Base-by-base conservation (phyloP, 2,888 invertebrate species). In the Erpobdella octoculata region DNA sequence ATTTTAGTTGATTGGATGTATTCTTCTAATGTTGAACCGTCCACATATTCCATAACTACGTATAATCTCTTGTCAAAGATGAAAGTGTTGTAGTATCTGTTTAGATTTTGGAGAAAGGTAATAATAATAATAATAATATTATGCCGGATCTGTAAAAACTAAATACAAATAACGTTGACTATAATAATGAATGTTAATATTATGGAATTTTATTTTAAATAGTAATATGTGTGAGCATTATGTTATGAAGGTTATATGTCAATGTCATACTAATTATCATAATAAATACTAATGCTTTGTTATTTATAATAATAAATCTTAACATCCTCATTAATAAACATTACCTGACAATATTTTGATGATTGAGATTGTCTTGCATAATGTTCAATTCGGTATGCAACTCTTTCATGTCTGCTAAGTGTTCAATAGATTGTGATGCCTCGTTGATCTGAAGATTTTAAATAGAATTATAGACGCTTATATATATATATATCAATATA, bases 21-120 rank as follows among this genome's bases (percentile, higher is more conserved):
- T 76, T 85, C 85, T n/a, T 78, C 80, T 12, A 85, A 76, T 0
- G 84, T 81, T 12, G 81, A 80, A 1, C 85, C 85, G 74, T 84
- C 84, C 25, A 85, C 84, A 31, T 84, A 76, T 73, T 85, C 85
- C 85, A 85, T 85, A 37, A 85, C 83, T 58, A 85, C 84, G 76
- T 83, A 84, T 65, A 85, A 75, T 9, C 58, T 58, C 36, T 46
- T 69, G 25, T 69, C 58, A 36, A 35, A 58, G 31, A 58, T 48
- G 36, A 69, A 69, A 21, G 53, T 69, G 4, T 48, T 53, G 58
- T 69, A 69, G 53, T 69, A 69, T 9, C 35, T 62, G 53, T 8
- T 53, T 53, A 5, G 18, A 25, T 25, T 25, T 4, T 53, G 53
- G 46, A 21, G 46, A 46, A 1, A n/a, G 18, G 46, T n/a, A 46